Evolutionary conservation across 2,888 invertebrate genomes (phyloP), one percentile per base, ranked within the genome.

Genomic region (Lysandra coridon): DNA sequence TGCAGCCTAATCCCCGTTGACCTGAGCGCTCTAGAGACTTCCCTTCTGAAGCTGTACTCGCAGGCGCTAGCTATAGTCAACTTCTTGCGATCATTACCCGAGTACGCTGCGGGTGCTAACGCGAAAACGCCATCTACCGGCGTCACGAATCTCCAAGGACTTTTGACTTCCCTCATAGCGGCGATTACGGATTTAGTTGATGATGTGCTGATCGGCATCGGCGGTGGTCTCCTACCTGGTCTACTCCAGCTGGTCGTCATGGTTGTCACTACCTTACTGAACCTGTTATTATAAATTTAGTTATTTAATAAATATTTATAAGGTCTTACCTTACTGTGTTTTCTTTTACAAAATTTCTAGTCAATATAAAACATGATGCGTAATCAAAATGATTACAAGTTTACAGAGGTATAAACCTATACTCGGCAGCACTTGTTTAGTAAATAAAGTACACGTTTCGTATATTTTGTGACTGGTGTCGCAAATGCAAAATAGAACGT

Each of bases 1-100:
- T 91, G 91, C 83, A 89, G 90, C 76, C 82, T 93, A 40, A 93
- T 94, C 6, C 94, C 94, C 0, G 91, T 94, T 0, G 94, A 94
- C 80, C 81, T 94, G 0, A 89, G 91, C 0, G 93, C 94, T 0
- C 82, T 94, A 69, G 94, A 94, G 75, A 94, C 94, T 0, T 93
- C 93, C 0, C 82, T 94, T 0, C 84, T 94, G 0, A 94, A 94
- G 44, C 85, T 94, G 0, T 94, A 94, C 73, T 94, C 94, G 0
- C 94, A 94, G 81, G 94, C 94, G 0, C 81, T 94, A 0, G 94
- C 94, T 0, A 94, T 94, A 0, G 92, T 94, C 0, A 94, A 94
- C 80, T 94, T 94, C 85, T 76, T 94, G 0, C 83, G 88, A 40
- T 85, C 89, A 0, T 78, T 94, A 2, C 94, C 94, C 0, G 94